Percentiles rank a stretch among this genome's conserved stretches.
Evolutionary conservation across 2,113 vertebrate genomes (phyloP).

Genomic region (Rostratula benghalensis): DNA sequence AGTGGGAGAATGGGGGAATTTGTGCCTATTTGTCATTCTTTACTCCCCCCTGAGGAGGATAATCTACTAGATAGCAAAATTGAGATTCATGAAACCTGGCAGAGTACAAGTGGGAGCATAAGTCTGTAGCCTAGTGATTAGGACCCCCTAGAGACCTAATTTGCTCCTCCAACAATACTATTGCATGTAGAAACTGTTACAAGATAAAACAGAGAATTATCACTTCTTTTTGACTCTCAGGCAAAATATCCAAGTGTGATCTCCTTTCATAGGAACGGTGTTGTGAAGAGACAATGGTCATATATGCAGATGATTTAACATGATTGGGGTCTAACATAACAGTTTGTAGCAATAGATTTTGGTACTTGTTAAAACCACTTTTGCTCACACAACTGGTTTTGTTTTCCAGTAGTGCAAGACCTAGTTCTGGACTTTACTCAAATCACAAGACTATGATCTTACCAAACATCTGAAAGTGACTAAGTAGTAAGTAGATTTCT

Average conservation of each 20-base stretch:
- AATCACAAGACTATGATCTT: background rate
- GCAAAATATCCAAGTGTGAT: background rate
- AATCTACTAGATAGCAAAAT: conserved; percentile 62
- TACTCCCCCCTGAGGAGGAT: conserved; percentile 33
- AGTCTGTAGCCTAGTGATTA: conserved; percentile 44
- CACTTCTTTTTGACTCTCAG: background rate
- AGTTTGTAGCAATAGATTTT: background rate
- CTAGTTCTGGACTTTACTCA: background rate
- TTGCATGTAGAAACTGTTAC: background rate
- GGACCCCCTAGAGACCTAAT: conserved; percentile 47
- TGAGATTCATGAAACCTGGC: conserved; percentile 42
- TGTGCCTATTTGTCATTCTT: conserved; percentile 6
- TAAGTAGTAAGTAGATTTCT: background rate
- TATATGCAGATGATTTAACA: background rate
- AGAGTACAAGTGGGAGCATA: conserved; percentile 33
- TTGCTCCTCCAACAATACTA: conserved; percentile 16
- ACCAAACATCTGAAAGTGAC: background rate
- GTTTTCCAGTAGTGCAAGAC: background rate
- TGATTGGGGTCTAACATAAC: background rate
- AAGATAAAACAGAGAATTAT: background rate
- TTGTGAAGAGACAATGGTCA: background rate
- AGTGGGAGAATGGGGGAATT: background rate
- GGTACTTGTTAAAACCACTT: background rate
- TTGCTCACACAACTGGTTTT: background rate
- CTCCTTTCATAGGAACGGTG: background rate